Conservation (phyloP, 2,797 vertebrate species). For the Gobio occitaniae region DNA sequence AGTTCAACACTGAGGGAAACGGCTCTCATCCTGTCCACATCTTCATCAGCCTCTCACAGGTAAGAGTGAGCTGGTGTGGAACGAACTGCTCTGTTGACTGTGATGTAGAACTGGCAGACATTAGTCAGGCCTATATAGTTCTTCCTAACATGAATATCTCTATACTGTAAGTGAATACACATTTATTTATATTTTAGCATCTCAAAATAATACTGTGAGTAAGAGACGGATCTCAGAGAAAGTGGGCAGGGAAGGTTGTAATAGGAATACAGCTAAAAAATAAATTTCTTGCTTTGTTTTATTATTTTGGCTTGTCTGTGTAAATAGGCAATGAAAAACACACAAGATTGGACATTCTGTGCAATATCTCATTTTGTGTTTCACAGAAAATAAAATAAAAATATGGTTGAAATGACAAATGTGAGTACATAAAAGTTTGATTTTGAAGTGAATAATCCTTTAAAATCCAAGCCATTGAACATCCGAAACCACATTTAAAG, state of each 20-base stretch:
- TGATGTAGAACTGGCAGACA: slow-evolving; percentile 84
- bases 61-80: slow-evolving; percentile 82
- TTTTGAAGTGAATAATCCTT: neutral
- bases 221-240: neutral
- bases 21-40: neutral
- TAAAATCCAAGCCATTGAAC: neutral
- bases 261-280: neutral
- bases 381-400: neutral
- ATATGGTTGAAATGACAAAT: neutral
- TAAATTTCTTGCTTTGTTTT: neutral
- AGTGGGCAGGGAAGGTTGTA: no score
- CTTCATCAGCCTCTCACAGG: slow-evolving; percentile 10
- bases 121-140: slow-evolving; percentile 87
- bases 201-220: neutral
- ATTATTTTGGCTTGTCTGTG: neutral
- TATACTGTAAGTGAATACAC: neutral
- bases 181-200: neutral
- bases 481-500: neutral
- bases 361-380: neutral
- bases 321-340: neutral
- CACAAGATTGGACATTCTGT: neutral
- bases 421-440: neutral
- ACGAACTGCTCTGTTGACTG: slow-evolving; percentile 93
- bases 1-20: slow-evolving; percentile 30
- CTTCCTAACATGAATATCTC: slow-evolving; percentile 70